These are phyloP conservation scores for Phaethornis superciliosus DNA, from an alignment of 2,113 vertebrate genomes.

Conservation along the genomic window DNA sequence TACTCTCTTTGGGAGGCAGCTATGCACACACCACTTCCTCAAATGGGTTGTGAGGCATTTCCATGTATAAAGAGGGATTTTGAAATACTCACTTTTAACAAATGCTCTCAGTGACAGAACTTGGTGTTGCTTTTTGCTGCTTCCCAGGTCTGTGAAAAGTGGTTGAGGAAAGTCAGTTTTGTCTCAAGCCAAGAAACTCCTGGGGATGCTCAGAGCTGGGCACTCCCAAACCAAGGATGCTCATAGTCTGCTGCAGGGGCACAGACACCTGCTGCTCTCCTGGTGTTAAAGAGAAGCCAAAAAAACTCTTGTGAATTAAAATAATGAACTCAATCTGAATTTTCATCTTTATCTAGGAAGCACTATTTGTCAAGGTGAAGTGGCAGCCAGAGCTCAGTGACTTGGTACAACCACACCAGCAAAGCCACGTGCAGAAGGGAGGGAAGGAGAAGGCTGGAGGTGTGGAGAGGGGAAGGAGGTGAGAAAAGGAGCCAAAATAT, in stretches of 20 bases:
- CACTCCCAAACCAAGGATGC: too few species aligned
- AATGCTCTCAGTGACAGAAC: background rate
- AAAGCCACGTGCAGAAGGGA: background rate
- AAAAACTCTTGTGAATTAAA: background rate
- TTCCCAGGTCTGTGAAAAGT: background rate
- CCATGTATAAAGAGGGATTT: background rate
- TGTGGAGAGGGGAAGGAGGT: background rate
- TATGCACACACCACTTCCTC: background rate
- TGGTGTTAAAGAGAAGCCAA: background rate
- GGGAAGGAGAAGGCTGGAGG: background rate
- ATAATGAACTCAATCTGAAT: background rate
- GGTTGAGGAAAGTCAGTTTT: background rate
- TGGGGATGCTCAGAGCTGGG: background rate
- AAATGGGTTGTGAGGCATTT: background rate
- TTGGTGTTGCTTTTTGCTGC: background rate
- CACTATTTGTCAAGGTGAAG: too few species aligned
- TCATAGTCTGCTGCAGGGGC: fast-evolving
- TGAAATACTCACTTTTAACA: background rate
- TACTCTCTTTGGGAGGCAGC: background rate
- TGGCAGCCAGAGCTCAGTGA: fast-evolving
- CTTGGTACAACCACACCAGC: background rate
- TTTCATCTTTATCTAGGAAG: background rate
- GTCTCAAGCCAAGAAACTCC: background rate
- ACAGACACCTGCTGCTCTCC: background rate
- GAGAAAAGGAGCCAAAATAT: background rate